Evolutionary conservation across 2,888 invertebrate species (phyloP), one percentile per base, ranked within the genome.

Genomic region (Halictus quadricinctus): DNA sequence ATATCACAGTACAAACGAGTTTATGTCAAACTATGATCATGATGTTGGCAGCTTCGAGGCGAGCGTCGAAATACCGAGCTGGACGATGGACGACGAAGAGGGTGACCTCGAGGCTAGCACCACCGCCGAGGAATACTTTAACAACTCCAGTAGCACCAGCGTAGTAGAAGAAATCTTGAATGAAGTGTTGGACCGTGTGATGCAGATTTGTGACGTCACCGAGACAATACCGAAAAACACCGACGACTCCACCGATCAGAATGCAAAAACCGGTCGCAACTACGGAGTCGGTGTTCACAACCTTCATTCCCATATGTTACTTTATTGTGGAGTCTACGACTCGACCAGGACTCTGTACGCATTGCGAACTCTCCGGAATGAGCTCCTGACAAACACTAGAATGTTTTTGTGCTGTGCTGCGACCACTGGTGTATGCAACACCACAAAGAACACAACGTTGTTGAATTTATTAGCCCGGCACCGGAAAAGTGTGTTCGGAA

Each of bases 321-420:
- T 98, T 4, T 98, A 98, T 93, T 96, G 96, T 89, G 97, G 97
- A 87, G 96, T 97, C 29, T 97, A 97, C 91, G 98, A 98, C 93
- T 96, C 97, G 0, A 96, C 96, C 81, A 96, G 97, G 90, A 96
- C 96, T 4, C 95, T 97, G 0, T 98, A 98, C 92, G 97, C 97
- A 12, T 95, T 98, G 87, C 96, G 96, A 84, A 97, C 97, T 0
- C 94, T 98, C n/a, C 96, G 97, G 85, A 97, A 97, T 90, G 96
- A 97, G 87, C 95, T 98, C 12, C 92, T 95, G 70, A 96, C 97
- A 36, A 97, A 97, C 92, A 96, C 97, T 0, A 95, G 97, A 83
- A 96, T 97, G 86, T 97, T 97, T 90, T 95, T 98, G 10, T 97
- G 97, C 87, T 96, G 97, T 58, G 96, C 97, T 48, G 97, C 97